Evolutionary conservation across 2,113 vertebrate genomes (phyloP), one percentile per base, ranked within the genome.

Genomic region (Jaculus jaculus): DNA sequence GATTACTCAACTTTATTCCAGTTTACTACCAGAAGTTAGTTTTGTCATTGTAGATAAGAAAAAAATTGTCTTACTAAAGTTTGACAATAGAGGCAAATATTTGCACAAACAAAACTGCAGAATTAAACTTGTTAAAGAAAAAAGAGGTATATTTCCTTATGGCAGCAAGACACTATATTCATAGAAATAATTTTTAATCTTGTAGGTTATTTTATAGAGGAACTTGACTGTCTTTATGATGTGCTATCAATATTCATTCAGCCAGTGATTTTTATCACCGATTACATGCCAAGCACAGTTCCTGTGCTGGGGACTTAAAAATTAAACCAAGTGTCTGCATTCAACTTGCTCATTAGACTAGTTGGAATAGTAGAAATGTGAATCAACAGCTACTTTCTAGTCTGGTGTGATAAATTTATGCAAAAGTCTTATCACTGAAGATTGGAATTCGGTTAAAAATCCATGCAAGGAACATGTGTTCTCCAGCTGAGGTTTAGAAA

Each of bases 51-150:
- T 26, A 92, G 66, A 83, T 54, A 73, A 89, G 8, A 28, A 84
- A 93, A 77, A 92, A 47, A 8, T 80, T 68, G 9, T 72, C 94
- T 88, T 39, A 58, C 42, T 47, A 5, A 47, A 94, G 79, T 91
- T 79, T 94, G 51, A 95, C 42, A 74, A 42, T 16, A 77, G 34
- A 95, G 24, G 42, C 80, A 92, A 91, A 74, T 93, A 95, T 94
- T 94, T 93, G 84, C 42, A 79, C 39, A 61, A 93, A 65, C 32
- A 91, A 82, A 90, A 84, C 87, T 94, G 32, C 60, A 77, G 34
- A 93, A 89, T 95, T 94, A 89, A 95, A 89, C 21, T 58, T 91
- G 32, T 87, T 71, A 94, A 92, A 82, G 65, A 95, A 93, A 93
- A 51, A 69, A 71, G 69, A 95, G n/a, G 26, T n/a, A 47, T 68